Evolutionary conservation across 2,888 invertebrate species (phyloP).

Genomic region (Polylopha cassiicola): DNA sequence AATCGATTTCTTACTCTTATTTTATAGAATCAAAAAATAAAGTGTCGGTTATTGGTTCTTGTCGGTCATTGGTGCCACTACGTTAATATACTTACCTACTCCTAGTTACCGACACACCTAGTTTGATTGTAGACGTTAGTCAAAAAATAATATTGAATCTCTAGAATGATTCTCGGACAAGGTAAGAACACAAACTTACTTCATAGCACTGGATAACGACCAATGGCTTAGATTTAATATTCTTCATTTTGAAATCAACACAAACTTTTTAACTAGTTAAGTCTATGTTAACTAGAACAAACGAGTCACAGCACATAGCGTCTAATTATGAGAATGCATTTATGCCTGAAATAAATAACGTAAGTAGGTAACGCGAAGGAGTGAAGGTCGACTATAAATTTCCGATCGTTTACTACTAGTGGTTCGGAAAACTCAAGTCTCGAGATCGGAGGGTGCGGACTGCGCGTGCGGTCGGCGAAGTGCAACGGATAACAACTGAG

Average conservation of each 20-base stretch:
- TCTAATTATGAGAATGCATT: conserved; percentile 2
- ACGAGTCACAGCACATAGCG: conserved; percentile 5
- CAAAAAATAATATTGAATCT: conserved; percentile 25
- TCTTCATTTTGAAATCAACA: conserved; percentile 39
- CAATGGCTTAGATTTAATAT: conserved; percentile 64
- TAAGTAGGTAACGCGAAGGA: conserved; percentile 36
- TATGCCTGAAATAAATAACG: neutral
- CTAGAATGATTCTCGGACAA: conserved; percentile 38
- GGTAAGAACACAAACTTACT: conserved; percentile 61
- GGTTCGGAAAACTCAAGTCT: conserved; percentile 17
- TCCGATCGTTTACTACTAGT: conserved; percentile 29
- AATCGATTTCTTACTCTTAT: no score
- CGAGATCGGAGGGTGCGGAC: conserved; percentile 24
- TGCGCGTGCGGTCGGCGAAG: conserved; percentile 29
- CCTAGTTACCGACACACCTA: no score
- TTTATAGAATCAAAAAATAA: no score
- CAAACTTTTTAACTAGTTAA: conserved; percentile 9
- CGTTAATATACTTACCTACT: no score
- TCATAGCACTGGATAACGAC: conserved; percentile 79
- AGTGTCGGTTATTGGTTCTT: no score
- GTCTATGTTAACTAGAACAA: conserved; percentile 6
- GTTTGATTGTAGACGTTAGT: conserved; percentile 1
- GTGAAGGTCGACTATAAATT: conserved; percentile 62
- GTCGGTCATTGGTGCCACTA: no score
- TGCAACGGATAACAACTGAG: conserved; percentile 42